Percentiles rank a stretch among this genome's conserved stretches.
Evolutionary conservation across 2,113 vertebrate genomes (phyloP).

Genomic region (Eptesicus fuscus): DNA sequence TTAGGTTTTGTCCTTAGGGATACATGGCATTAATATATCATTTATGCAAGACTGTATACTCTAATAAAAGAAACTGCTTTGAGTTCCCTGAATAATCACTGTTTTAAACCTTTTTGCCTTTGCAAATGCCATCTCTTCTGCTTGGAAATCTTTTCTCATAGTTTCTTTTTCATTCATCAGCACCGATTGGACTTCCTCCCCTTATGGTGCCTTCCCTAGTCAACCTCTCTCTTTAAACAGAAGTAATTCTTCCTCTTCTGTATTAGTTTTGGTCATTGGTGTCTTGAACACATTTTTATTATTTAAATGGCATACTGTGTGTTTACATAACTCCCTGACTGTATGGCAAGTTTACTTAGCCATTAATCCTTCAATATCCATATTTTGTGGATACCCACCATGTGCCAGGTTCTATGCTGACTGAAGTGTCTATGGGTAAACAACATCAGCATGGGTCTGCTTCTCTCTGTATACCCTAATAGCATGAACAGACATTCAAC

Average conservation of each 20-base stretch:
- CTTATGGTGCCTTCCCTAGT: not conserved
- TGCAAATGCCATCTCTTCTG: not conserved
- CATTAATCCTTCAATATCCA: not conserved
- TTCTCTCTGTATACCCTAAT: not conserved
- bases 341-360: not conserved
- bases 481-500: not conserved
- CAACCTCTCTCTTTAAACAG: not conserved
- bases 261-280: not conserved
- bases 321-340: not conserved
- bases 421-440: not conserved
- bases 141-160: not conserved
- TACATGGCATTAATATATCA: constrained; percentile 10
- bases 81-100: not conserved
- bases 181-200: not conserved
- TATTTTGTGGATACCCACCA: not conserved
- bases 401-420: not conserved
- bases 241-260: not conserved
- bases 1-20: constrained; percentile 41
- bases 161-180: not conserved
- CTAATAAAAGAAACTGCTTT: constrained; percentile 27
- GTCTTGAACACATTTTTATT: not conserved
- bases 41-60: not conserved
- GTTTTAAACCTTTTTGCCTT: constrained; percentile 15
- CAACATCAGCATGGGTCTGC: not conserved
- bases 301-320: not conserved